Base-by-base conservation (phyloP, 2,888 invertebrate genomes). In the Fragum fragum region DNA sequence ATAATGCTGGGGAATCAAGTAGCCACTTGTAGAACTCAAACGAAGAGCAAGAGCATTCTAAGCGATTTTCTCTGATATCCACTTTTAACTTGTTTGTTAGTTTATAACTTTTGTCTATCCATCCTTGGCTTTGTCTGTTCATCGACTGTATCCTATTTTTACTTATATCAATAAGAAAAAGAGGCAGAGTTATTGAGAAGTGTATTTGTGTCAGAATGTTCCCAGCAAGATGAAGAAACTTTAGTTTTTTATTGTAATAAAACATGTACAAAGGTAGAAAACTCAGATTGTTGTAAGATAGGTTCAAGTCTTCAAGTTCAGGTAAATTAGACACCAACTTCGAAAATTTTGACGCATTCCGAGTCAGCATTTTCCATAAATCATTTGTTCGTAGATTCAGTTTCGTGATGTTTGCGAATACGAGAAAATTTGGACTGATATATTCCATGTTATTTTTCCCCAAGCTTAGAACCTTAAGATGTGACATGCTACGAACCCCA, bases 361-460 rank as follows among this genome's bases (percentile, higher is more conserved):
- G 3, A 18, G 3, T 28, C 7, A 7, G 63, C 63, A 63, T 63
- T 28, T 63, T 29, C n/a, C 29, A 26, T 28, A 63, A 29, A 9
- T 63, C 28, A n/a, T 63, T 63, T 16, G 3, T 29, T 63, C 29
- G 29, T 11, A 63, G n/a, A 29, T 63, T n/a, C 2, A 63, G 14
- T 16, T 14, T n/a, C 32, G 6, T n/a, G 18, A 29, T 28, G 28
- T 32, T 32, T 26, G 28, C 6, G 14, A 28, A 1, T 14, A 1
- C 11, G 1, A 63, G 14, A 16, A 63, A 2, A 3, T 63, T 29
- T 18, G 63, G 26, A 3, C 32, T 26, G 1, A 63, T 16, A 63
- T 63, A 63, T 29, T 63, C 63, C 28, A 63, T 63, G 11, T 29
- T 32, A 26, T 63, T 63, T 7, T 63, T n/a, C n/a, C n/a, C 16